Percentiles rank a stretch among this genome's conserved stretches.
phyloP scores from a whole-genome alignment of 1,140 invertebrate species.

The Reticulitermes speratus region DNA sequence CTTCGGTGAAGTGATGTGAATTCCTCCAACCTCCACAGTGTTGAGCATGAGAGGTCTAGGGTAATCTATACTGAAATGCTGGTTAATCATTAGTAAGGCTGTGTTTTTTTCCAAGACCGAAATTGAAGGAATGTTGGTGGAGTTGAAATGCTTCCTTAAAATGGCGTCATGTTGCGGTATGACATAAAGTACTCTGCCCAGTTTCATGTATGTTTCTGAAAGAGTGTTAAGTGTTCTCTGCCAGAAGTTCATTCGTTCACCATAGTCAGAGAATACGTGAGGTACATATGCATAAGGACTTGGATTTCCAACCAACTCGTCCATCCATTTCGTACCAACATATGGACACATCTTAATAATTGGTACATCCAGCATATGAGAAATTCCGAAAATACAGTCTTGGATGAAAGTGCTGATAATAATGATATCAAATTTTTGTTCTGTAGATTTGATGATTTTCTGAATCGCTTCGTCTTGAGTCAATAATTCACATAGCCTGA shows the following conservation, averaged over 20 bases:
- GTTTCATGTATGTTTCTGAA: neutral
- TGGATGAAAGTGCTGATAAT: neutral
- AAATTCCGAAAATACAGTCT: neutral
- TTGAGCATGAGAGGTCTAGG: conserved; percentile 47
- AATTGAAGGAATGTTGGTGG: too few relatives aligned
- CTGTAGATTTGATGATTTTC: neutral
- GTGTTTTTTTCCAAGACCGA: too few relatives aligned
- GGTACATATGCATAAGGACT: conserved; percentile 40
- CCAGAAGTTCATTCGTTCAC: conserved; percentile 31
- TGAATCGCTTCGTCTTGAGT: neutral
- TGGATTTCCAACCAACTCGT: conserved; percentile 28
- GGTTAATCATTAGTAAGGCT: too few relatives aligned
- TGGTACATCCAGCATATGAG: neutral
- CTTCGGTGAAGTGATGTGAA: conserved; percentile 48
- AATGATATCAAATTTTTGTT: neutral
- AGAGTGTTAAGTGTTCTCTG: neutral
- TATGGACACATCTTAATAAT: neutral
- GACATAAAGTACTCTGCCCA: too few relatives aligned
- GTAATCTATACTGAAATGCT: neutral
- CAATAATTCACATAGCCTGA: neutral
- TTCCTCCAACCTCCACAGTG: conserved; percentile 58
- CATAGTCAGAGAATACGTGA: conserved; percentile 35
- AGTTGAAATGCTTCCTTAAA: too few relatives aligned
- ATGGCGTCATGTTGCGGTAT: too few relatives aligned
- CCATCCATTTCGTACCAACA: neutral